phyloP scores from a whole-genome alignment of 2,113 vertebrate species.

The Notechis scutatus region DNA sequence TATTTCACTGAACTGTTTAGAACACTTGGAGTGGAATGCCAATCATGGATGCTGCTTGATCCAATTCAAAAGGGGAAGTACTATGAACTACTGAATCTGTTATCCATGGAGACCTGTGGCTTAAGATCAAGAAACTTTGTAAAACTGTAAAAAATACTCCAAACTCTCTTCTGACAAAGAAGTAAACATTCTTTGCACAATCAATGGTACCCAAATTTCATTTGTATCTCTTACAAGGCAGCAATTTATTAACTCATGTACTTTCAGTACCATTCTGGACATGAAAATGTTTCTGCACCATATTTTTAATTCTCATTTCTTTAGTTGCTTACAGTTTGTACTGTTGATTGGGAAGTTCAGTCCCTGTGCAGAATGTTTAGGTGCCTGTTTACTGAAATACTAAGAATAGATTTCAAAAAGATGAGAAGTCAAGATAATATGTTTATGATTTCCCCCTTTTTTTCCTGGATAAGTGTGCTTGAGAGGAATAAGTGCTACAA shows the following conservation, averaged over 20 bases:
- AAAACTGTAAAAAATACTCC: background rate
- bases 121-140: background rate
- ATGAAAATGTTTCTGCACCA: background rate
- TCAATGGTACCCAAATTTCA: background rate
- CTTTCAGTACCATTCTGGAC: background rate
- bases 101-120: background rate
- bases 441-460: background rate
- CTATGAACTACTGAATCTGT: background rate
- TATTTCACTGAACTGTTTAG: background rate
- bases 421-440: background rate
- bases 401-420: background rate
- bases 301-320: background rate
- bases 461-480: background rate
- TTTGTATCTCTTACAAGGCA: background rate
- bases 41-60: background rate
- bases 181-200: background rate
- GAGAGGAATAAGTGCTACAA: background rate
- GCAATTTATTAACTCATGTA: background rate
- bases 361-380: background rate
- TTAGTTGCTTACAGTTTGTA: background rate
- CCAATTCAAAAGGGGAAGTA: background rate
- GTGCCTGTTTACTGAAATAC: background rate
- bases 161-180: background rate
- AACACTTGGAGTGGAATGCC: background rate
- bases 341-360: background rate